phyloP scores from a whole-genome alignment of 2,888 invertebrate genomes.

The Platycheirus rosarum region DNA sequence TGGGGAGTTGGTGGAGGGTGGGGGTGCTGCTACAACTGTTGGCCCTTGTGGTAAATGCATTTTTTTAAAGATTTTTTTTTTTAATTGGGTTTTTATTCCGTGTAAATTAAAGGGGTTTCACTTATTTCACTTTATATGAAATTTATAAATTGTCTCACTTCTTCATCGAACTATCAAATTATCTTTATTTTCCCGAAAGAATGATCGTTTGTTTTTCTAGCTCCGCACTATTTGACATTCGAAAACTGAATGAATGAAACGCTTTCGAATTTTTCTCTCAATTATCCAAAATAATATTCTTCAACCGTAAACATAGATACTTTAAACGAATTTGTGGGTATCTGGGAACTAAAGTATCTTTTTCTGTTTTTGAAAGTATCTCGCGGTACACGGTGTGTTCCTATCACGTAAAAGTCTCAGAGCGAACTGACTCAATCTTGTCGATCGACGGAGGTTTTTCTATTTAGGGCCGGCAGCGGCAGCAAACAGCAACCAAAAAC shows the following conservation, averaged over 20 bases:
- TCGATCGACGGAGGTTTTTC: constrained; percentile 82
- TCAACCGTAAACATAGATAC: constrained; percentile 2
- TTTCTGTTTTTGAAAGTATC: background rate
- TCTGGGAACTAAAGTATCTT: constrained; percentile 13
- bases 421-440: constrained; percentile 82
- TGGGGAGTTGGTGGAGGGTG: constrained; percentile 75
- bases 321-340: background rate
- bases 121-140: constrained; percentile 23
- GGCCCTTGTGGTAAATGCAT: constrained; percentile 82
- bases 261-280: constrained; percentile 7
- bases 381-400: constrained; percentile 74
- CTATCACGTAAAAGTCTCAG: constrained; percentile 82
- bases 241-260: constrained; percentile 30
- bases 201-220: constrained; percentile 19
- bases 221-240: constrained; percentile 19
- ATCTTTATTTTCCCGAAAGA: background rate
- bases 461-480: constrained; percentile 79
- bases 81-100: constrained; percentile 23
- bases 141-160: constrained; percentile 24
- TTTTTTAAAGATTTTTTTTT: constrained; percentile 61
- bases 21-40: constrained; percentile 79
- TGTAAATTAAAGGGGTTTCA: too few relatives aligned
- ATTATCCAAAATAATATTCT: constrained; percentile 15
- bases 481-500: constrained; percentile 75
- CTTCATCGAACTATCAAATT: too few relatives aligned